These are phyloP conservation scores for Caenorhabditis briggsae DNA, from an alignment of 1,140 invertebrate genomes.

Conservation along the genomic window DNA sequence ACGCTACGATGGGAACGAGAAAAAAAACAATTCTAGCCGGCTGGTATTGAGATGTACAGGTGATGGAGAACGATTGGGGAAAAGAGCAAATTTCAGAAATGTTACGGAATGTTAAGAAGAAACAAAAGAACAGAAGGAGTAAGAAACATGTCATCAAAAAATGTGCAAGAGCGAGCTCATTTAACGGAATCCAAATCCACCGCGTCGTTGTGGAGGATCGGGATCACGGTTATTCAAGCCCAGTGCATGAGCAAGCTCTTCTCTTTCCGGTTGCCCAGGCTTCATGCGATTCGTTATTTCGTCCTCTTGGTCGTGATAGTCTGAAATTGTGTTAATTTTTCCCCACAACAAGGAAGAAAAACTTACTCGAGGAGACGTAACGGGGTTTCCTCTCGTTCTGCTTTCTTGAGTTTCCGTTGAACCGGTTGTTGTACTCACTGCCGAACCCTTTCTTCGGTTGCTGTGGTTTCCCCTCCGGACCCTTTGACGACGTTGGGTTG, in stretches of 20 bases:
- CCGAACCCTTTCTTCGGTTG: background rate
- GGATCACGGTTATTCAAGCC: background rate
- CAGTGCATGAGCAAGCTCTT: slow-evolving; percentile 16
- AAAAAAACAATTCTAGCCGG: too few relatives aligned
- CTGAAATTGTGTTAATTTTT: background rate
- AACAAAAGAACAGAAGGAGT: background rate
- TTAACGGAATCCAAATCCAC: background rate
- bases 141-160: background rate
- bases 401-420: background rate
- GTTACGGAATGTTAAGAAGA: background rate
- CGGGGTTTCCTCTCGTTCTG: background rate
- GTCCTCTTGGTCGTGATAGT: background rate
- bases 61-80: background rate
- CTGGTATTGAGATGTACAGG: too few relatives aligned
- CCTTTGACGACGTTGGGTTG: background rate
- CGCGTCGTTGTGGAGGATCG: background rate
- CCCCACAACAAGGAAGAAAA: background rate
- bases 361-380: background rate
- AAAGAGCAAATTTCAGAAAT: background rate
- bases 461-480: background rate
- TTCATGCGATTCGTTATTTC: background rate
- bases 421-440: background rate
- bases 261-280: background rate
- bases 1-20: too few relatives aligned
- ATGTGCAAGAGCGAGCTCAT: background rate